Evolutionary conservation across 2,797 vertebrate genomes (phyloP).

Genomic region (Taenioides sp.): DNA sequence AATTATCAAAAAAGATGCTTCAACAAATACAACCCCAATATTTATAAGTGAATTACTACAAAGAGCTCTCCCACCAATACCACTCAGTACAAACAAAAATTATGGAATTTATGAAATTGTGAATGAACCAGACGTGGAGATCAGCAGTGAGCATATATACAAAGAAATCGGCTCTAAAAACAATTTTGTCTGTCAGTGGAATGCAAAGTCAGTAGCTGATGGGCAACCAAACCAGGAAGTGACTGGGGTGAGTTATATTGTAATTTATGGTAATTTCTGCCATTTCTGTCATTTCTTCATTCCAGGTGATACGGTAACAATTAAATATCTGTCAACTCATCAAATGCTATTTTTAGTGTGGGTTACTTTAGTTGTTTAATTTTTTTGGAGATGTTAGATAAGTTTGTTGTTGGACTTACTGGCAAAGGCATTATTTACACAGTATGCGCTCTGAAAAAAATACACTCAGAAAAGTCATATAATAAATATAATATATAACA

Average conservation of each 20-base stretch:
- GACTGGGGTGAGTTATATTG: background rate
- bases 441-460: too few relatives aligned
- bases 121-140: background rate
- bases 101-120: background rate
- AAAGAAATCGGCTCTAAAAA: background rate
- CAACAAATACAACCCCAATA: background rate
- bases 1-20: background rate
- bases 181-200: background rate
- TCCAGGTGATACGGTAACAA: background rate
- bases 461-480: too few relatives aligned
- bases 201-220: too few relatives aligned
- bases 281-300: too few relatives aligned
- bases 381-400: background rate
- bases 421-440: background rate
- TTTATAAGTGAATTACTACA: rapidly evolving
- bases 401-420: background rate
- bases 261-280: background rate
- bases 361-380: background rate
- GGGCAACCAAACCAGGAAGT: background rate
- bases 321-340: background rate
- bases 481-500: too few relatives aligned
- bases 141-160: background rate
- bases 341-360: background rate
- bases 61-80: background rate
- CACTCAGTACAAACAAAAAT: background rate